Base-by-base conservation (phyloP, 2,797 vertebrate species). In the Coreius guichenoti region DNA sequence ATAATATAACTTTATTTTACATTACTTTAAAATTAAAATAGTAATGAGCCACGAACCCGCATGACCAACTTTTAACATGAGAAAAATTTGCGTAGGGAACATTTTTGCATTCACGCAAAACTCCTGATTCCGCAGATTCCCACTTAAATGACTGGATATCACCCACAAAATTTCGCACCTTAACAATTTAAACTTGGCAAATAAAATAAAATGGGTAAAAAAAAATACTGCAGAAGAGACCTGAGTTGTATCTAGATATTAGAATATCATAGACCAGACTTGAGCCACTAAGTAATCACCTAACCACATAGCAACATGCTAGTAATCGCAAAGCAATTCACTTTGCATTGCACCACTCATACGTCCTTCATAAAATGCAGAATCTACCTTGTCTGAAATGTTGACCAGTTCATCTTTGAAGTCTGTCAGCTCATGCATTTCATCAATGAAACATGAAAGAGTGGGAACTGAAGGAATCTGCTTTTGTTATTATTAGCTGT, bases 401-500 rank as follows among this genome's bases (percentile, higher is more conserved):
- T 39, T 39, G 51, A 43, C 51, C 33, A 36, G 31, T 58, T 77
- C 31, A 4, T n/a, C 21, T 76, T n/a, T 76, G 14, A 58, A 58
- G 5, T 54, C 49, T 23, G 29, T 54, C 49, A 36, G 49, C 4
- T 77, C 33, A n/a, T 77, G 31, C 67, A 61, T 39, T 43, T 78
- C 7, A 26, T 17, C 56, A 63, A 7, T 54, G 16, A 17, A 39
- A 83, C 23, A 49, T 69, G 13, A 78, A n/a, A 70, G 67, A 23
- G 73, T 29, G 6, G n/a, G 19, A 80, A 47, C 8, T 58, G 26
- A 17, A 70, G 29, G 21, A 21, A 9, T 47, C 21, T 33, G 54
- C 4, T 63, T 65, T 49, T 47, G 26, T 54, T 61, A 7, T 84
- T 16, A 39, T 78, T n/a, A 67, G 56, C 19, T 58, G 51, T 86